Evolutionary conservation across 2,888 invertebrate genomes (phyloP), one percentile per base, ranked within the genome.

Genomic region (Trichogramma evanescens): DNA sequence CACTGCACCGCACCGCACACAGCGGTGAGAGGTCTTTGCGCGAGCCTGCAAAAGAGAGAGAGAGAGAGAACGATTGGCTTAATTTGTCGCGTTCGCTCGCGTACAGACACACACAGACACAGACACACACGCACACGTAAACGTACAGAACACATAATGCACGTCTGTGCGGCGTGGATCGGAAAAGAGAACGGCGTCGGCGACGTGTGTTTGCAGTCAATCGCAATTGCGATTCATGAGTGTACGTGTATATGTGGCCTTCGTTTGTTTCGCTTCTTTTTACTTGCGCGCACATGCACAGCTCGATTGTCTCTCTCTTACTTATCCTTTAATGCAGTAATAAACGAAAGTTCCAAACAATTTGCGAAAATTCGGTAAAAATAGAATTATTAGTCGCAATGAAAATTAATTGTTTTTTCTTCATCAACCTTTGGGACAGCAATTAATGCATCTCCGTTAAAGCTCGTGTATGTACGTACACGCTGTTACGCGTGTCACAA

Each of bases 21-120:
- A 54, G 69, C 72, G 69, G 71, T 71, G 69, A 71, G 67, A 68
- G 61, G 65, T 61, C 38, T 49, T 59, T 42, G 56, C 59, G 43
- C 51, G 56, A 53, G 54, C 45, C 55, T 44, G 51, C 62, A 62
- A 63, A 62, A 66, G 65, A 65, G 66, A 63, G 64, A 67, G 64
- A 56, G 58, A 57, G 57, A 63, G 56, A 55, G 63, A 63, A 64
- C 66, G 66, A 68, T 67, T 67, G 67, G 66, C 67, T 69, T 67
- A 68, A 68, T 68, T 67, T 67, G 66, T 65, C 67, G 66, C 63
- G 55, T 45, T 49, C 26, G 9, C 43, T 38, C 52, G 60, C 41
- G 56, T 52, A 26, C 26, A 26, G 26, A 26, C 26, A 26, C 26
- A 26, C 26, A 26, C 26, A 26, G 26, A 26, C 26, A 26, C 26